These are phyloP conservation scores for Chrysolina americana DNA, from an alignment of 2,888 invertebrate species.

Conservation along the genomic window DNA sequence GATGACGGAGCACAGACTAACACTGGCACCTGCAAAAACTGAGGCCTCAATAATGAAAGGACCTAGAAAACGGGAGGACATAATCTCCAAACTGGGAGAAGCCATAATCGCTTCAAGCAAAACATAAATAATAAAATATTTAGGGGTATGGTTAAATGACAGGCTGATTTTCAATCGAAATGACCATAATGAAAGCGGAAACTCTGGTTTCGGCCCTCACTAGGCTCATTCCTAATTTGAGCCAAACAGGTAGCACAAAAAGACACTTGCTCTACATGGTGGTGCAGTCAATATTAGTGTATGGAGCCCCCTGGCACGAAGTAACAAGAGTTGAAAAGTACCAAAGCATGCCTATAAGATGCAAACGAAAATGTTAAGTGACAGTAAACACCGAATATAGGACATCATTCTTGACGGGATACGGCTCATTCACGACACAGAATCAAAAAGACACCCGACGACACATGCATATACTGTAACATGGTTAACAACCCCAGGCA, in stretches of 20 bases:
- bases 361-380: conserved; percentile 20
- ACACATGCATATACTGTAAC: background rate
- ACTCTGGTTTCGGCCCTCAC: background rate
- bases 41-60: background rate
- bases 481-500: background rate
- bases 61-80: background rate
- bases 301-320: conserved; percentile 29
- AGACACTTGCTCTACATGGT: background rate
- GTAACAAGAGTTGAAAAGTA: conserved; percentile 12
- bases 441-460: background rate
- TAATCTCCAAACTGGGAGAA: background rate
- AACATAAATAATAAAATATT: conserved; percentile 27
- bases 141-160: too few species aligned
- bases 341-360: conserved; percentile 13
- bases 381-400: conserved; percentile 8
- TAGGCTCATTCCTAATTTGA: too few species aligned
- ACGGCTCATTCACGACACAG: background rate
- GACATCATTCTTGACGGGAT: background rate
- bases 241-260: too few species aligned
- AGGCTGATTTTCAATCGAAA: background rate
- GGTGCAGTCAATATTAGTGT: conserved; percentile 28
- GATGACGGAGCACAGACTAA: background rate
- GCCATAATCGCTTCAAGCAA: background rate
- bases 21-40: background rate
- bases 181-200: background rate